Base-by-base conservation (phyloP, 2,888 invertebrate species). In the Eumerus sabulonum region DNA sequence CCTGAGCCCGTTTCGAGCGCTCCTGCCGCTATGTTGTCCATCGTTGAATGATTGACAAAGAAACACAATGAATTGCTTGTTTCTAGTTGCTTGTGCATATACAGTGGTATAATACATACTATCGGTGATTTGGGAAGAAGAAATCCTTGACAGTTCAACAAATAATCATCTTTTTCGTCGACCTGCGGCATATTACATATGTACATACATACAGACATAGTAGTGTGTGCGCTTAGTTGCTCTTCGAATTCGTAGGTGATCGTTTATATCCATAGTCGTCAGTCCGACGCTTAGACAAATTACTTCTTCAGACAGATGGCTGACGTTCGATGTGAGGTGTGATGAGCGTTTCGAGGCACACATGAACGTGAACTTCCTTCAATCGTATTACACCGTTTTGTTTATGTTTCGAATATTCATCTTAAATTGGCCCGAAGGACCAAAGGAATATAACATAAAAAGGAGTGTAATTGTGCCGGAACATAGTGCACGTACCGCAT, bases 301-400 rank as follows among this genome's bases (percentile, higher is more conserved):
- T 79, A 79, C 74, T 68, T 74, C 60, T 40, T 53, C 56, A 63
- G 79, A 79, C 79, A 79, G 79, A 68, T 79, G 79, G 79, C 79
- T 79, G 79, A 79, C 79, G 79, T 79, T 70, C 79, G 74, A 74
- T 79, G 74, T 53, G 60, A 79, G 74, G 74, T 79, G 79, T 79
- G 79, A 74, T 74, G 79, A 79, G 64, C 73, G 79, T 79, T 79
- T 38, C 79, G 64, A 74, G 74, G 79, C 79, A 74, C 79, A 74
- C 66, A 60, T 64, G 68, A 68, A 74, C 68, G 44, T 74, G 68
- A 74, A 74, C 67, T 79, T 72, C 35, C 66, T 64, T 36, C n/a
- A 36, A 36, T 9, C 16, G 2, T 36, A 44, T 14, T 47, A 4
- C 35, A 47, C 60, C 35, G 17, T 60, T n/a, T 47, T 53, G 40